These are phyloP conservation scores for Ceratoteleas bidentatus DNA, from an alignment of 1,140 invertebrate genomes.

Conservation along the genomic window DNA sequence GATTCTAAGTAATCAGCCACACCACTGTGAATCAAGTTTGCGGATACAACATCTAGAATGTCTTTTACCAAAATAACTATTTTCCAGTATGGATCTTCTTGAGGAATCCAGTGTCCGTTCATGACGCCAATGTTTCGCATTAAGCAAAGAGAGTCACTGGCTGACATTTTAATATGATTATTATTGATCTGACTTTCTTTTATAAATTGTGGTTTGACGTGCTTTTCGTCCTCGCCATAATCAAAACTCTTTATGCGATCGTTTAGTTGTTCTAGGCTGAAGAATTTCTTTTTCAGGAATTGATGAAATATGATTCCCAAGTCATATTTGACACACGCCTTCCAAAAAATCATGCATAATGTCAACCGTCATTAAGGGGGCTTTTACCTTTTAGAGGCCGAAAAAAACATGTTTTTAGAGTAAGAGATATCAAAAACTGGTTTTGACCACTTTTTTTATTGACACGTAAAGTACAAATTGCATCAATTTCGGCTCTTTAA, in stretches of 20 bases:
- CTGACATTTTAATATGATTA: not conserved
- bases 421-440: too few relatives aligned
- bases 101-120: not conserved
- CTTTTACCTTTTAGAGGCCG: too few relatives aligned
- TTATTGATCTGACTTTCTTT: not conserved
- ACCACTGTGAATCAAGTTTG: not conserved
- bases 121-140: not conserved
- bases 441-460: too few relatives aligned
- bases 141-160: not conserved
- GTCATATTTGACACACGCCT: not conserved
- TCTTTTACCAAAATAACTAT: constrained; percentile 4
- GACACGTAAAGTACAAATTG: too few relatives aligned
- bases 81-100: not conserved
- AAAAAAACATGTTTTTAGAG: too few relatives aligned
- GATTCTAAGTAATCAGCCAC: not conserved
- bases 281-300: not conserved
- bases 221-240: not conserved
- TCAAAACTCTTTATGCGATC: not conserved
- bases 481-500: too few relatives aligned
- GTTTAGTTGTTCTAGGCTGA: not conserved
- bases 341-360: constrained; percentile 2
- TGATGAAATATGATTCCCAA: not conserved
- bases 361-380: too few relatives aligned
- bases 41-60: not conserved
- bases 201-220: not conserved